A percentile compares a stretch with the other conserved stretches of the same genome.
Evolutionary conservation across 2,888 invertebrate species (phyloP).

Genomic region (Phalera bucephala): DNA sequence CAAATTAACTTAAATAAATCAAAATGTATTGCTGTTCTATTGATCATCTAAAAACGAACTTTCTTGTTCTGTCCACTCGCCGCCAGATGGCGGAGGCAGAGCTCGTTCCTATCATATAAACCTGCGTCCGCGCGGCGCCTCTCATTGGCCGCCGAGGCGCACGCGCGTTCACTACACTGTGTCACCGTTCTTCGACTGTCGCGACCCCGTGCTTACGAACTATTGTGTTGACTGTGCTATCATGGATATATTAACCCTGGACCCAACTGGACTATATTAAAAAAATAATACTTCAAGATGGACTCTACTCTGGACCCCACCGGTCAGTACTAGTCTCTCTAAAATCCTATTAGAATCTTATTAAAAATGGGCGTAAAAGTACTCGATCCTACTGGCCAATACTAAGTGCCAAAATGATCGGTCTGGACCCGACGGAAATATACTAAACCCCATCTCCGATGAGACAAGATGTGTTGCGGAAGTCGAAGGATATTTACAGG

Average conservation of each 20-base stretch:
- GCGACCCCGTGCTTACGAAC: slow-evolving; percentile 54
- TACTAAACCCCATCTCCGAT: slow-evolving; percentile 53
- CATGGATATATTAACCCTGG: slow-evolving; percentile 74
- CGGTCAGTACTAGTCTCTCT: slow-evolving; percentile 53
- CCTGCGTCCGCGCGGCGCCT: slow-evolving; percentile 46
- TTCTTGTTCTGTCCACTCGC: slow-evolving; percentile 49
- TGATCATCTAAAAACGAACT: too few species aligned
- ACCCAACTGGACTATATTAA: slow-evolving; percentile 77
- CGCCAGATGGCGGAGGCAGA: slow-evolving; percentile 60
- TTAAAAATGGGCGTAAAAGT: slow-evolving; percentile 54
- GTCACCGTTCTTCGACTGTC: slow-evolving; percentile 30
- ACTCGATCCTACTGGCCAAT: slow-evolving; percentile 72
- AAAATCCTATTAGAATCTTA: slow-evolving; percentile 38
- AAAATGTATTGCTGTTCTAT: too few species aligned
- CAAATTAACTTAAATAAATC: too few species aligned
- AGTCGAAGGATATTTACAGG: slow-evolving; percentile 69
- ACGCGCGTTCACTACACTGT: slow-evolving; percentile 58
- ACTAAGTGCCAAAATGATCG: slow-evolving; percentile 62
- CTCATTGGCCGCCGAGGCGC: slow-evolving; percentile 67
- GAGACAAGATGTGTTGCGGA: slow-evolving; percentile 75
- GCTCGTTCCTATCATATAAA: slow-evolving; percentile 68
- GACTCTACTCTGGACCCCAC: slow-evolving; percentile 69
- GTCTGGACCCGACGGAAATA: slow-evolving; percentile 74
- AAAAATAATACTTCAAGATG: slow-evolving; percentile 40
- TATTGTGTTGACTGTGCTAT: slow-evolving; percentile 64